These are phyloP conservation scores for Eospalax fontanierii DNA, from an alignment of 2,797 vertebrate species.

Conservation along the genomic window DNA sequence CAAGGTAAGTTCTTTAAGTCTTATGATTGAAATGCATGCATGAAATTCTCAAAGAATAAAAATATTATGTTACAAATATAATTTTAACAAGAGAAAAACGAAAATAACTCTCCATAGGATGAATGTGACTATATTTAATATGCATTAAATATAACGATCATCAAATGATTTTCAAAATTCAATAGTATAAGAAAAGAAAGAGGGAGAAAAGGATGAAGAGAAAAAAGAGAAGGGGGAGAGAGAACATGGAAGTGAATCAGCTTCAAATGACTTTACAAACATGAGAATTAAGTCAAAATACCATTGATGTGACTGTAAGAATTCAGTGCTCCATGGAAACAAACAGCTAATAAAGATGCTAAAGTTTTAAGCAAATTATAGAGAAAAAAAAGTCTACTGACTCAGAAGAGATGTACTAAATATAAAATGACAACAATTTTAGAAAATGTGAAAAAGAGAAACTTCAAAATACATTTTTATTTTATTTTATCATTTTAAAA, in stretches of 20 bases:
- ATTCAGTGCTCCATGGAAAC: not conserved
- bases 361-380: not conserved
- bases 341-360: not conserved
- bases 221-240: not conserved
- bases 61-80: not conserved
- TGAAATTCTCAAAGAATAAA: not conserved
- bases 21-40: too few relatives aligned
- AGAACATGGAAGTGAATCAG: not conserved
- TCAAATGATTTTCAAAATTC: not conserved
- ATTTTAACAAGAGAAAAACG: not conserved
- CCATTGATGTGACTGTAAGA: not conserved
- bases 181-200: not conserved
- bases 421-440: not conserved
- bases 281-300: not conserved
- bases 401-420: not conserved
- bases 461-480: too few relatives aligned
- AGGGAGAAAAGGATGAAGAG: too few relatives aligned
- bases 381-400: not conserved
- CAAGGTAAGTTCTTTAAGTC: slow-evolving; percentile 10
- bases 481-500: too few relatives aligned
- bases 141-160: not conserved
- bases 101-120: not conserved
- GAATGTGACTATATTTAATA: too few relatives aligned
- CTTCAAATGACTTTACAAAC: not conserved
- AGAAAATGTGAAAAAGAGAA: too few relatives aligned